Evolutionary conservation across 2,888 invertebrate genomes (phyloP).

Genomic region (Hartigia nigra): DNA sequence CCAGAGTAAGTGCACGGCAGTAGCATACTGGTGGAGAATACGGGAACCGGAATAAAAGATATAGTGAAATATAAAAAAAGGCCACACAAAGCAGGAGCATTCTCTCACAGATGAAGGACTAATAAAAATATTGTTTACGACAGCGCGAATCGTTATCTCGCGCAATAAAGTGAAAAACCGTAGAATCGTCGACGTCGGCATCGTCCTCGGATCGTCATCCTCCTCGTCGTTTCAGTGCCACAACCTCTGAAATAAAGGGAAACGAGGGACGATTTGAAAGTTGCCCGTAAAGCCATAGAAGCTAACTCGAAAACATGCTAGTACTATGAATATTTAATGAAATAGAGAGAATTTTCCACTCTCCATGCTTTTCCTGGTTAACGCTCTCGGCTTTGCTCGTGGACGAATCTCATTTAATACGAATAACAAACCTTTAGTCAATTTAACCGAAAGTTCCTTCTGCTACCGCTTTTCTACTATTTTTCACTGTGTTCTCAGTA

Average conservation of each 20-base stretch:
- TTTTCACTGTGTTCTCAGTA: neutral
- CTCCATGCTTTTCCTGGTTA: neutral
- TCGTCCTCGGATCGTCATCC: neutral
- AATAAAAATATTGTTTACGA: constrained; percentile 43
- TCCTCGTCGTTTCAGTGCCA: neutral
- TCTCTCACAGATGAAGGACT: constrained; percentile 21
- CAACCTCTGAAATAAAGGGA: neutral
- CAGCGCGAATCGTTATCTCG: constrained; percentile 25
- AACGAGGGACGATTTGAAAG: neutral
- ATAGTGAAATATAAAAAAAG: neutral
- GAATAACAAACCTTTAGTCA: neutral
- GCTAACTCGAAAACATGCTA: constrained; percentile 31
- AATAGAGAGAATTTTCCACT: constrained; percentile 25
- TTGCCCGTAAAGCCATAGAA: neutral
- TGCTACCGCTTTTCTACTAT: neutral
- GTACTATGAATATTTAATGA: constrained; percentile 42
- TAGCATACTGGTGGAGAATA: neutral
- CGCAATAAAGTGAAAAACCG: neutral
- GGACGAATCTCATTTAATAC: neutral
- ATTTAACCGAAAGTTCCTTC: neutral
- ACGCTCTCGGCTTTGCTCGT: neutral
- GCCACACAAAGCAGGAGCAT: neutral
- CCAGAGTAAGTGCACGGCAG: neutral
- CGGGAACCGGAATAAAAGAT: neutral
- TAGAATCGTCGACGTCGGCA: neutral